Evolutionary conservation across 2,888 invertebrate genomes (phyloP), one percentile per base, ranked within the genome.

Genomic region (Lapara coniferarum): DNA sequence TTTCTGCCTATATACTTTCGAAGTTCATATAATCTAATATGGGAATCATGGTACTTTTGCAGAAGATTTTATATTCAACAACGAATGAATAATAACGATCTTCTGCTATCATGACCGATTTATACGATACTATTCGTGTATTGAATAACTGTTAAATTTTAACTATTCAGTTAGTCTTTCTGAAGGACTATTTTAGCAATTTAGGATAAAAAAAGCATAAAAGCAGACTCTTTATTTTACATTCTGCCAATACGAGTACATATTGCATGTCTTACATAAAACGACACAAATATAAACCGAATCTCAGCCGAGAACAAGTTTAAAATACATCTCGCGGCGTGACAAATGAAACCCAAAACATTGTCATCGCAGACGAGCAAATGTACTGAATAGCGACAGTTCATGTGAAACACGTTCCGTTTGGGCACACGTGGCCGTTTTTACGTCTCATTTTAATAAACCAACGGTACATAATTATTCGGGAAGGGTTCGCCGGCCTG

Each of bases 381-480:
- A 63, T 63, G 63, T 16, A 49, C 63, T 19, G 49, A 63, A 63
- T 46, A 49, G 49, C n/a, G 19, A 19, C 63, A 46, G 63, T 63
- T 63, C 12, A 63, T 63, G 63, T 63, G 19, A 19, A 25, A 49
- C 19, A 12, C 63, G 46, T 81, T 84, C 80, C 79, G 81, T 83
- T 81, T 77, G 75, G 77, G 70, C 71, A 75, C 79, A 81, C 81
- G 82, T 84, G 83, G 83, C 83, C 82, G 85, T 87, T 87, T 84
- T 85, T 86, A 84, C 82, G 85, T 86, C 83, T 84, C 83, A 87
- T 88, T 90, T 87, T 89, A 84, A 89, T 89, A 85, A 89, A 91
- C 83, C 88, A 81, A 81, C 78, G 81, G 77, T 71, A 80, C 81
- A 82, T 88, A 87, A 90, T 92, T 90, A 90, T 87, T 81, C 85